phyloP scores from a whole-genome alignment of 2,113 vertebrate species.

The Myotis davidii region DNA sequence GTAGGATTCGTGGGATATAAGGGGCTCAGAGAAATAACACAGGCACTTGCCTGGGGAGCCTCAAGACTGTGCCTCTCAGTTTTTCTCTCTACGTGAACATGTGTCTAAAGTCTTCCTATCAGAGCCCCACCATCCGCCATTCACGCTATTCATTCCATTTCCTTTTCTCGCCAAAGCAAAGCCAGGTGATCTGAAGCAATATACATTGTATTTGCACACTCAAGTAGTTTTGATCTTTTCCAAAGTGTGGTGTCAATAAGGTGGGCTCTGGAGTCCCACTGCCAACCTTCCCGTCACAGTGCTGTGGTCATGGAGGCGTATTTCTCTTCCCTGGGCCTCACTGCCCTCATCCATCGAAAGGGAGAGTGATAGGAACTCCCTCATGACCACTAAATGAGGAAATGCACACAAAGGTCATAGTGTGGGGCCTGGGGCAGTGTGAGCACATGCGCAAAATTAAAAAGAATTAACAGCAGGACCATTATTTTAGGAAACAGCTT shows the following conservation, averaged over 20 bases:
- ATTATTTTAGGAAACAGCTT: not conserved
- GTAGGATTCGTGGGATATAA: not conserved
- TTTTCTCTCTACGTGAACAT: not conserved
- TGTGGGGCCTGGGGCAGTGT: not conserved
- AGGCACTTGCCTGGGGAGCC: not conserved
- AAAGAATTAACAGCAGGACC: not conserved
- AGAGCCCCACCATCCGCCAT: not conserved
- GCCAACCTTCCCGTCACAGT: not conserved
- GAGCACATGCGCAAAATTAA: not conserved
- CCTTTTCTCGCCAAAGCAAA: not conserved
- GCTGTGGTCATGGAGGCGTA: not conserved
- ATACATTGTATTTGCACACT: not conserved
- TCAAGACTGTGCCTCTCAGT: not conserved
- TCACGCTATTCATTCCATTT: not conserved
- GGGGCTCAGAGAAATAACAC: not conserved
- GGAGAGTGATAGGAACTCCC: not conserved
- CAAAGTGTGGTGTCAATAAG: not conserved
- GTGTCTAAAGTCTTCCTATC: no score
- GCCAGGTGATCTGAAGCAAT: not conserved
- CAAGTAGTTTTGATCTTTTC: not conserved
- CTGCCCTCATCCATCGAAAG: not conserved
- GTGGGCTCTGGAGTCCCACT: not conserved
- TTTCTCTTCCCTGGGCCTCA: not conserved
- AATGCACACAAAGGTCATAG: not conserved
- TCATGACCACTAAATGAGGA: not conserved